A percentile compares a stretch with the other conserved stretches of the same genome.
phyloP scores from a whole-genome alignment of 2,113 vertebrate species.

The Vulpes lagopus region DNA sequence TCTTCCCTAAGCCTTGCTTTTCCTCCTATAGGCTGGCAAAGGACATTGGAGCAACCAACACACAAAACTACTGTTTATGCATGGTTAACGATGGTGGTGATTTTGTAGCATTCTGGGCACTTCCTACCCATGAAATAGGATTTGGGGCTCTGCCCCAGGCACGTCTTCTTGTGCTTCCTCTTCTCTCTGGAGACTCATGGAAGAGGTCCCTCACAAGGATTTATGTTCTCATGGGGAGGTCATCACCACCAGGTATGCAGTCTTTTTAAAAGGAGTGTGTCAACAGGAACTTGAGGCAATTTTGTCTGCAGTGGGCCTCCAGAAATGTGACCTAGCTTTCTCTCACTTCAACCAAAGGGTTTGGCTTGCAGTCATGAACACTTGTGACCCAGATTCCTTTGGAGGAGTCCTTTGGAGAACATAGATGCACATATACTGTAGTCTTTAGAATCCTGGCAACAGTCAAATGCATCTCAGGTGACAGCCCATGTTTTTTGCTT shows the following conservation, averaged over 20 bases:
- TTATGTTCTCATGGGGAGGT: neutral
- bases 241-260: neutral
- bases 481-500: neutral
- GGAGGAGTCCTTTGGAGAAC: neutral
- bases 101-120: neutral
- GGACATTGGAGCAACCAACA: neutral
- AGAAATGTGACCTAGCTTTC: constrained; percentile 64
- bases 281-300: constrained; percentile 13
- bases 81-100: neutral
- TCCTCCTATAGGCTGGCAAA: neutral
- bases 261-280: neutral
- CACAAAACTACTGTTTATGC: neutral
- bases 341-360: constrained; percentile 32
- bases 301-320: neutral
- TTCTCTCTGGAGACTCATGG: neutral
- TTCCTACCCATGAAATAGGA: neutral
- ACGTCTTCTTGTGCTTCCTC: neutral
- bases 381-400: neutral
- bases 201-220: neutral
- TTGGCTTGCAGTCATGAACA: neutral
- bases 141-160: neutral
- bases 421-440: accelerated
- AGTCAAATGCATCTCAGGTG: neutral
- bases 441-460: neutral
- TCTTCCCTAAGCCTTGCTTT: neutral